Base-by-base conservation (phyloP, 2,797 vertebrate species). In the Sciaenops ocellatus region DNA sequence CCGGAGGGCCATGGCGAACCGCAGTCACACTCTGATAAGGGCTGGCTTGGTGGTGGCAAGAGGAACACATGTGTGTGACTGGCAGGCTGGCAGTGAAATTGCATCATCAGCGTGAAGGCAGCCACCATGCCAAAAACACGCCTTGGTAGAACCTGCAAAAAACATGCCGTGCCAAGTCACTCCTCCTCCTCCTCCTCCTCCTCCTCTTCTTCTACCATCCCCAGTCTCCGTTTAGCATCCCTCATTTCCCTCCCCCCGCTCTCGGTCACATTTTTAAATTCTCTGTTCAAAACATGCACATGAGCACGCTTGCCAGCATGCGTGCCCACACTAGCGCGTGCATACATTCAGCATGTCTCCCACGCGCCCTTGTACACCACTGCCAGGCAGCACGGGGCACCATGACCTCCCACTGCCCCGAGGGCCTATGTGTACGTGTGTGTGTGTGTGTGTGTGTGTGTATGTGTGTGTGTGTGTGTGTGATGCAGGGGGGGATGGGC, bases 401-500 rank as follows among this genome's bases (percentile, higher is more conserved):
- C 84, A 86, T 94, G 94, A 94, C 94, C 94, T 94, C 92, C 83
- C 85, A 78, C 87, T 91, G 87, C 82, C 91, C 89, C 6, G 76
- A 90, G 90, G 90, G 80, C 77, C 83, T 71, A 22, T 73, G 74
- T 72, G 73, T 80, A 52, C 76, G 76, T 72, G 70, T 73, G n/a
- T 78, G 52, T 57, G 62, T 74, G 54, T 72, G 69, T 61, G 56
- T 67, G 67, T 70, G 76, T 83, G 65, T 68, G 69, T 61, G 56
- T 67, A 64, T 70, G 76, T 83, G 65, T 68, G 78, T 73, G 73
- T 63, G 42, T 68, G 52, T 66, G 62, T 62, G 85, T 57, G 61
- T 26, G 44, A 56, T 71, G 51, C 20, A 11, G 56, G 22, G 87
- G 87, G 87, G 90, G 85, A 68, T 67, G 87, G 88, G 89, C 88